phyloP scores from a whole-genome alignment of 1,140 invertebrate species.

The Drosophila sp. region DNA sequence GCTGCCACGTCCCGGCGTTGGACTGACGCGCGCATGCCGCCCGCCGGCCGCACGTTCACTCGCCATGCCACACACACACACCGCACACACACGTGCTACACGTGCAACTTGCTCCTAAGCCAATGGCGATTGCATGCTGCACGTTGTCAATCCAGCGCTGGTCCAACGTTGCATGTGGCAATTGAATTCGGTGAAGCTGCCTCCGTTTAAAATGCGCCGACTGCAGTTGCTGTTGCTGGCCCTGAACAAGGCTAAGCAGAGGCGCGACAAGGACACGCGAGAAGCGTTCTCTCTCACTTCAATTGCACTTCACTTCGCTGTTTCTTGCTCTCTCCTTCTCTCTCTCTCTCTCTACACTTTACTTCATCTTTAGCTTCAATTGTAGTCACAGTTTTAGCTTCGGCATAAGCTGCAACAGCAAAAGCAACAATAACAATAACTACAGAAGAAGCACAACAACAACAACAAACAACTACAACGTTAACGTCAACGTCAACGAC shows the following conservation, averaged over 20 bases:
- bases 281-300: slow-evolving; percentile 9
- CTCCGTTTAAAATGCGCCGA: too few relatives aligned
- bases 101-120: neutral
- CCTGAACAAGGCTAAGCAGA: slow-evolving; percentile 59
- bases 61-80: slow-evolving; percentile 60
- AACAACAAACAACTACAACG: slow-evolving; percentile 29
- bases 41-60: slow-evolving; percentile 67
- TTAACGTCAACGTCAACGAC: slow-evolving; percentile 27
- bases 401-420: slow-evolving; percentile 31
- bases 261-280: slow-evolving; percentile 46
- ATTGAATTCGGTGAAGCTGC: neutral
- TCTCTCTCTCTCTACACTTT: neutral
- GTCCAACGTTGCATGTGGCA: neutral
- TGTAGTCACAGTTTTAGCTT: neutral
- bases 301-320: slow-evolving; percentile 31
- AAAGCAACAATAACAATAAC: slow-evolving; percentile 36
- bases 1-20: slow-evolving; percentile 86
- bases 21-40: slow-evolving; percentile 83
- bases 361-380: slow-evolving; percentile 5
- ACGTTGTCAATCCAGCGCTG: neutral
- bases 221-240: slow-evolving; percentile 12
- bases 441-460: slow-evolving; percentile 4
- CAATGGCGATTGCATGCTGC: slow-evolving; percentile 14
- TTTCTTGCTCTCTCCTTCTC: neutral
- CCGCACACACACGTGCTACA: too few relatives aligned